phyloP scores from a whole-genome alignment of 2,113 vertebrate species.

The Oreotragus oreotragus region DNA sequence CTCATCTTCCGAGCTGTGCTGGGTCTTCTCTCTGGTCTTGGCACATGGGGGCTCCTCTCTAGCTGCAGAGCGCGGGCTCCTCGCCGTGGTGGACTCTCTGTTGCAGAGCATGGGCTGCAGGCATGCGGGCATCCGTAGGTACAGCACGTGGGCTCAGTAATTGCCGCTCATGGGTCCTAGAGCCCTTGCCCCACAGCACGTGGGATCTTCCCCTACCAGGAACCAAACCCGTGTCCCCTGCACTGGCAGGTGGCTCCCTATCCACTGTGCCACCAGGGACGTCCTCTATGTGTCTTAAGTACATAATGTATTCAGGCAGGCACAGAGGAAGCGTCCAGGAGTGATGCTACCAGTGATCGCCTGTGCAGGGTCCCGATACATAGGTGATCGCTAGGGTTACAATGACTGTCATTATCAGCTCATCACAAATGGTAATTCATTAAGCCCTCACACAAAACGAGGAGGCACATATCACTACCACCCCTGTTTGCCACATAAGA shows the following conservation, averaged over 20 bases:
- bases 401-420: not conserved
- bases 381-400: not conserved
- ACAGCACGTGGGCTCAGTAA: fast-evolving
- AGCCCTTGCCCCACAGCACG: not conserved
- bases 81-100: fast-evolving
- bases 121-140: fast-evolving
- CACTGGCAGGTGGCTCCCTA: not conserved
- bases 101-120: not conserved
- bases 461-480: not conserved
- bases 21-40: not conserved
- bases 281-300: not conserved
- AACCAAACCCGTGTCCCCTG: not conserved
- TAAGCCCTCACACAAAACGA: no score
- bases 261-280: not conserved
- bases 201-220: not conserved
- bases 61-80: fast-evolving
- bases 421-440: not conserved
- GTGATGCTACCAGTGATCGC: not conserved
- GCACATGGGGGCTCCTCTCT: not conserved
- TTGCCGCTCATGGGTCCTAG: fast-evolving
- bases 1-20: not conserved
- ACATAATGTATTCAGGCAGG: not conserved
- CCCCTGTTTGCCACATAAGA: not conserved
- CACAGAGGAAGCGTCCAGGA: not conserved
- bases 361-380: fast-evolving